Evolutionary conservation across 2,113 vertebrate genomes (phyloP), one percentile per base, ranked within the genome.

Genomic region (Anguilla japonica): DNA sequence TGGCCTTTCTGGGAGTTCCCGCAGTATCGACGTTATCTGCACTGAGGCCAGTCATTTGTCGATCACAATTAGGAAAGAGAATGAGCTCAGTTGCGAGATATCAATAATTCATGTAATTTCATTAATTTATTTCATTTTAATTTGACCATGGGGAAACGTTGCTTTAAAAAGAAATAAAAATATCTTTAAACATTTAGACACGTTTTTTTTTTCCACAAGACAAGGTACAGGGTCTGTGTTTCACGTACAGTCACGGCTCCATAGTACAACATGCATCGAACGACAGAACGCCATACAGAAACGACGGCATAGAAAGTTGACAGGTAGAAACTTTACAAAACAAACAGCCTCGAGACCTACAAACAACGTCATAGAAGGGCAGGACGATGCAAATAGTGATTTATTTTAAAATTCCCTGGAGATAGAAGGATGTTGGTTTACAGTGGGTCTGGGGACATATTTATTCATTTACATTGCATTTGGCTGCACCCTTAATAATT

Each of bases 251-350:
- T 96, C 96, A 98, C 96, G 95, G 95, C 95, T 97, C 96, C 96
- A 96, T 96, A 97, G 94, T 95, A 98, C 95, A 94, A 99, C 98
- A 98, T 98, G 98, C 98, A 97, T 96, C 94, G 95, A 97, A 97
- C 97, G 96, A 97, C 95, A 96, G 90, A 92, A 96, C 91, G 91
- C 91, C 93, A 96, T 96, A 97, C 95, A 94, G 94, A 96, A 98
- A 98, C 95, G 94, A 97, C 94, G 93, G 95, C 96, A 96, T 96
- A 98, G 94, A 96, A 97, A 97, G 94, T 95, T 93, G 95, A 97
- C 97, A 95, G 93, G 95, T 95, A 97, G 96, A 96, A 97, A 96
- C 92, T 79, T 88, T 94, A 97, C 95, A 96, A 97, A 96, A 92
- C 95, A 94, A 92, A 95, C 90, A 95, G 93, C 92, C 91, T 95